Base-by-base conservation (phyloP, 2,113 vertebrate species). In the Gymnarchus niloticus region DNA sequence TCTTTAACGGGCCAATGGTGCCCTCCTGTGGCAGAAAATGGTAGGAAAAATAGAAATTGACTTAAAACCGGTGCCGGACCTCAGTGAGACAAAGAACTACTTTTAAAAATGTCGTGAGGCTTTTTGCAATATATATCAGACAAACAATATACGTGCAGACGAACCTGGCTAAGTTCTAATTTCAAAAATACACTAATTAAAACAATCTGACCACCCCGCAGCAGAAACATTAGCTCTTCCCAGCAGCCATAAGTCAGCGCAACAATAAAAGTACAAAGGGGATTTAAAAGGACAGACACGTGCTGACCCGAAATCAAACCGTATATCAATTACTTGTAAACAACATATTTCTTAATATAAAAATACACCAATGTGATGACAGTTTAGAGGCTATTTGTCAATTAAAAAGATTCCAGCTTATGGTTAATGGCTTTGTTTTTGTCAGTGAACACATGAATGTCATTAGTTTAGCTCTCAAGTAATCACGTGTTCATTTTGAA, bases 1-100 rank as follows among this genome's bases (percentile, higher is more conserved):
- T 48, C n/a, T 49, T 37, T 17, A 51, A 52, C 61, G 9, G 49
- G 6, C 51, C 21, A 28, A 76, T 61, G 3, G 77, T 85, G 7
- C 89, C 87, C 85, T 81, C 86, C 73, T 12, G 85, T 88, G 56
- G 82, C 5, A 33, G 37, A 21, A 83, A 51, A 57, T 10, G 37
- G 52, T 21, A 41, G 54, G 54, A 0, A 82, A 51, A 76, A 76
- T 37, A 19, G 61, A 28, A 69, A 25, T 51, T 19, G 0, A 49
- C 48, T 14, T 73, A 84, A 6, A 33, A 23, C 41, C 56, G n/a
- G n/a, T n/a, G n/a, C n/a, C n/a, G n/a, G 33, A 69, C 61, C 1
- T 1, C 61, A 37, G 33, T 73, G 12, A 73, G 33, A 19, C 65
- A 73, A 37, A 69, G n/a, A n/a, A n/a, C n/a, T n/a, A 14, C 5